A percentile compares a stretch with the other conserved stretches of the same genome.
Evolutionary conservation across 2,888 invertebrate species (phyloP).

Genomic region (Atherix ibis): DNA sequence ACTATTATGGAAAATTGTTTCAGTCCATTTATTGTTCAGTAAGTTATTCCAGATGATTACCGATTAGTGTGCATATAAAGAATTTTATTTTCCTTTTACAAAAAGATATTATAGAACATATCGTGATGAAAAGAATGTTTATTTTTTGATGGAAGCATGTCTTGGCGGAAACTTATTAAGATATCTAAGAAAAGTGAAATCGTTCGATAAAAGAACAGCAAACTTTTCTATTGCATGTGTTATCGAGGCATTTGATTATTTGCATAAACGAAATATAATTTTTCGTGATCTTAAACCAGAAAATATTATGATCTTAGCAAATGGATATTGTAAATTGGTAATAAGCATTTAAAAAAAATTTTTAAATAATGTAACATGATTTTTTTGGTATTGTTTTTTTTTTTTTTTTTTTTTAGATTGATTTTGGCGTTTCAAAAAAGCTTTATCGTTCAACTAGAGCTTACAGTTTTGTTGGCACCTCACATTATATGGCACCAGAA

Average conservation of each 20-base stretch:
- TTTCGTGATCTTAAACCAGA: conserved; percentile 90
- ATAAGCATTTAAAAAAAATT: no score
- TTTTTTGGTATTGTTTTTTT: no score
- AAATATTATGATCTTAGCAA: conserved; percentile 70
- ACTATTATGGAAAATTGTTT: conserved; percentile 63
- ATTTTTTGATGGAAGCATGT: conserved; percentile 89
- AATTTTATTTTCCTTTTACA: conserved; percentile 15
- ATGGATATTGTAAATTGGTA: conserved; percentile 82
- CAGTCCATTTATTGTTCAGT: conserved; percentile 68
- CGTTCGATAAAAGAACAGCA: conserved; percentile 69
- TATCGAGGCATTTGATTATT: conserved; percentile 78
- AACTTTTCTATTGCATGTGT: conserved; percentile 86
- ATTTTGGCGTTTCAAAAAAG: conserved; percentile 88
- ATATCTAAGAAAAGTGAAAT: conserved; percentile 66
- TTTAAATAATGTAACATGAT: no score
- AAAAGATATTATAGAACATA: conserved; percentile 82
- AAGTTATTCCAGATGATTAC: no score
- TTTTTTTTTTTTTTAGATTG: conserved; percentile 44
- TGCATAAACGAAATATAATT: conserved; percentile 71
- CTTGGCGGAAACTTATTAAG: conserved; percentile 93
- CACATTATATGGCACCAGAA: conserved; percentile 80
- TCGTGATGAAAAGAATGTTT: conserved; percentile 80
- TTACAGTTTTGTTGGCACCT: conserved; percentile 92
- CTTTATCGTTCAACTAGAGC: conserved; percentile 66
- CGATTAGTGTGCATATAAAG: no score